These are phyloP conservation scores for Solenopsis invicta DNA, from an alignment of 1,140 invertebrate species.

Conservation along the genomic window DNA sequence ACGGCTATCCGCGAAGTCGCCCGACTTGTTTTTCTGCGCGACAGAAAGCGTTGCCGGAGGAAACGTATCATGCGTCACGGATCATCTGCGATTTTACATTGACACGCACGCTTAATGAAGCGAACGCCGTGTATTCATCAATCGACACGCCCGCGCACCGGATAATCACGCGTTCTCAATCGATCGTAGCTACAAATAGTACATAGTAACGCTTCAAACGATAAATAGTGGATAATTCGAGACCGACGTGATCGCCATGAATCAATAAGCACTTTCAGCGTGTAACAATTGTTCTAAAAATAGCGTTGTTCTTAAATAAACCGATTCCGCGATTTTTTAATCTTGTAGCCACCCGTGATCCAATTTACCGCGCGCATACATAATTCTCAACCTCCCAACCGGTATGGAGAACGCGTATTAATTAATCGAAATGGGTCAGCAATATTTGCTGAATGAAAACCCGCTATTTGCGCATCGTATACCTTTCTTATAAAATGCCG, in stretches of 20 bases:
- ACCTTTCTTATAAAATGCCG: constrained; percentile 12
- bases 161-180: constrained; percentile 41
- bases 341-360: background rate
- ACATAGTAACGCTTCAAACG: background rate
- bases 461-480: constrained; percentile 46
- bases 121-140: constrained; percentile 31
- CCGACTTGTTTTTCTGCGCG: constrained; percentile 37
- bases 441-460: constrained; percentile 44
- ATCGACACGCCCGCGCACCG: constrained; percentile 15
- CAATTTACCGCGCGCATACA: constrained; percentile 25
- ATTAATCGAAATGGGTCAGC: constrained; percentile 63
- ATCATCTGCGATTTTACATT: constrained; percentile 53
- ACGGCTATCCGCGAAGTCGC: background rate
- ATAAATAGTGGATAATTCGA: background rate
- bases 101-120: constrained; percentile 37
- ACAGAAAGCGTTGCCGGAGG: constrained; percentile 41
- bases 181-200: constrained; percentile 13
- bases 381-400: constrained; percentile 41
- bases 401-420: constrained; percentile 33
- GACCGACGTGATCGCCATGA: background rate
- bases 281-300: constrained; percentile 10
- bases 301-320: background rate
- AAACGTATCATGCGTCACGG: constrained; percentile 45
- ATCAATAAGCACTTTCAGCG: constrained; percentile 1
- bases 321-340: background rate